Base-by-base conservation (phyloP, 2,113 vertebrate genomes). In the Ciconia boyciana region DNA sequence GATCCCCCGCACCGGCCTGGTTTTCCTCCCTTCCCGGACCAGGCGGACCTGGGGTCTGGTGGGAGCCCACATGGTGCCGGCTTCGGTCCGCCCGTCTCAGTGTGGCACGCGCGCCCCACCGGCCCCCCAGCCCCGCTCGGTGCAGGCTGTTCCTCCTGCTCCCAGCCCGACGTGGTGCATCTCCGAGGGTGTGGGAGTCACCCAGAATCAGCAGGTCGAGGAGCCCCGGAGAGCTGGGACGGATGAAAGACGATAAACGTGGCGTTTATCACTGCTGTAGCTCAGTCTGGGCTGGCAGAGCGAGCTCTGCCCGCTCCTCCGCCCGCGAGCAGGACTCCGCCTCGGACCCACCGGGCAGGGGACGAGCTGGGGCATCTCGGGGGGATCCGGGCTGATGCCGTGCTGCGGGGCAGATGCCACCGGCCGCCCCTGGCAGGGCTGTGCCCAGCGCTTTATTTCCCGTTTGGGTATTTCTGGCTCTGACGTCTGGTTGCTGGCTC, bases 41-140 rank as follows among this genome's bases (percentile, higher is more conserved):
- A 28, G 31, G 11, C 5, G 10, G 48, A 65, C 9, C 41, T 7
- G 24, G 51, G n/a, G 43, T n/a, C n/a, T 5, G 0, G 31, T 11
- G 62, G 52, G 24, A 60, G n/a, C 43, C 48, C 2, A 1, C 2
- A 1, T 0, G 11, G 34, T 11, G 8, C 70, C 4, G 16, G 69
- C 25, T 64, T 16, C 26, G 32, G 26, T 49, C 58, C 1, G 10
- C 1, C 8, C 7, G 41, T 16, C 36, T 52, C 48, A 16, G 57
- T 5, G 4, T 39, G 44, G 44, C 74, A 61, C 8, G 6, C 13
- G 7, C 5, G 2, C 18, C 65, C 34, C 1, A 3, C 28, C 7
- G 2, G n/a, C 8, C 28, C 36, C 68, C 46, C 41, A 14, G 54
- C 29, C 34, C 44, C 4, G 7, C 22, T 17, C 39, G 39, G 39